Percentiles rank a stretch among this genome's conserved stretches.
Evolutionary conservation across 2,113 vertebrate species (phyloP).

Genomic region (Chunga burmeisteri): DNA sequence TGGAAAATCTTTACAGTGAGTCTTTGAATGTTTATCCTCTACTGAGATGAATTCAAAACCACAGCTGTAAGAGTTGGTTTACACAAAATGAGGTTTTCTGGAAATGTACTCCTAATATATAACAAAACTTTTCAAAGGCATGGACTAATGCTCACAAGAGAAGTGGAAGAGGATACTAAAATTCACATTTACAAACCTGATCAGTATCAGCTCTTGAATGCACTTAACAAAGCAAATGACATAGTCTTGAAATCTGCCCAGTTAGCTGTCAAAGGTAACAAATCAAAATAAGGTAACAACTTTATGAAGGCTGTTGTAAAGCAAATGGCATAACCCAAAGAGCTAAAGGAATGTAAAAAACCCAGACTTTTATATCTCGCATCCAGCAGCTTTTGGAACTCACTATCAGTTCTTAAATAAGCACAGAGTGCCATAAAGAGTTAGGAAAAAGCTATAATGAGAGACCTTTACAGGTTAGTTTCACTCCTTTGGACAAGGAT

Average conservation of each 20-base stretch:
- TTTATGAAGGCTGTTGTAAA: not conserved
- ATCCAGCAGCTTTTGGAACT: not conserved
- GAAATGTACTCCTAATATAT: not conserved
- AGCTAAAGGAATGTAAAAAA: not conserved
- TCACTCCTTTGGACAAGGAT: not conserved
- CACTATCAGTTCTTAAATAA: not conserved
- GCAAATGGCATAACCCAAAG: not conserved
- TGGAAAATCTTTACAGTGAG: not conserved
- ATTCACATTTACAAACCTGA: not conserved
- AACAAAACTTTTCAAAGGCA: not conserved
- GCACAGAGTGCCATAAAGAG: not conserved
- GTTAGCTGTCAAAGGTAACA: not conserved
- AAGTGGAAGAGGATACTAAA: not conserved
- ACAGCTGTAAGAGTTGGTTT: not conserved
- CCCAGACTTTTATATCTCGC: not conserved
- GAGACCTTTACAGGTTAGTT: not conserved
- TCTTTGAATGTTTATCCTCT: not conserved
- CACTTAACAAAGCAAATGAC: not conserved
- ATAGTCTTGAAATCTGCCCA: not conserved
- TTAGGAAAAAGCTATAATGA: not conserved
- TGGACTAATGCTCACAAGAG: not conserved
- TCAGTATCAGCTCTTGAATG: not conserved
- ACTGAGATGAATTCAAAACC: not conserved
- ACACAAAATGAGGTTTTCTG: not conserved
- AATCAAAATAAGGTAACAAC: not conserved